Evolutionary conservation across 2,113 vertebrate genomes (phyloP), one percentile per base, ranked within the genome.

Genomic region (Cryptomyrus ogoouensis): DNA sequence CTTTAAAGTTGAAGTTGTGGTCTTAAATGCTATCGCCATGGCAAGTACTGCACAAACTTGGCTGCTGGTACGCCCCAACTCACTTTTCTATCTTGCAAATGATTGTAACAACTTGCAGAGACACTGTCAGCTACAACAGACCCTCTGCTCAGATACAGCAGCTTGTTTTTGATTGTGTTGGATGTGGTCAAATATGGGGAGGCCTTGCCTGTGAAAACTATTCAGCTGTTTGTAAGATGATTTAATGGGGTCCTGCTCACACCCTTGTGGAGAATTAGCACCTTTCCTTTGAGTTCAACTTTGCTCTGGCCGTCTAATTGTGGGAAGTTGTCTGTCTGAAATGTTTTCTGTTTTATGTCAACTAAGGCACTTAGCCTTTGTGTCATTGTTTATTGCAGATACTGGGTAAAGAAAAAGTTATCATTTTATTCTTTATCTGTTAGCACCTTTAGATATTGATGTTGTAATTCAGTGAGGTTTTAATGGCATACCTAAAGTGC

Each of bases 1-100:
- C 35, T 88, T 52, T 88, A 52, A 80, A 77, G 27, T 52, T 88
- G 58, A 90, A 87, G 87, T 88, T 88, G 62, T 47, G 52, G 85
- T 89, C 88, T 80, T 50, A 89, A 89, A 89, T 53, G 44, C 42
- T 39, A 19, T 52, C 17, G 9, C 3, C n/a, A 50, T 89, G 50
- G 58, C 46, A 89, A 80, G 46, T 89, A 27, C 44, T 49, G 70
- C 35, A 88, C 88, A 24, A 47, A 19, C n/a, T 70, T n/a, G n/a
- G n/a, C 62, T 31, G 49, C 46, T 87, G 49, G 10, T 31, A 87
- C 44, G 19, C 66, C 66, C 66, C 66, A 52, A 53, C 58, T 89
- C 56, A 89, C 31, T 39, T 89, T n/a, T 46, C 88, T 58, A 88
- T 88, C 35, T 88, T n/a, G n/a, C n/a, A n/a, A n/a, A n/a, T 46